Evolutionary conservation across 2,888 invertebrate genomes (phyloP), one percentile per base, ranked within the genome.

Genomic region (Drosophila kokeensis): DNA sequence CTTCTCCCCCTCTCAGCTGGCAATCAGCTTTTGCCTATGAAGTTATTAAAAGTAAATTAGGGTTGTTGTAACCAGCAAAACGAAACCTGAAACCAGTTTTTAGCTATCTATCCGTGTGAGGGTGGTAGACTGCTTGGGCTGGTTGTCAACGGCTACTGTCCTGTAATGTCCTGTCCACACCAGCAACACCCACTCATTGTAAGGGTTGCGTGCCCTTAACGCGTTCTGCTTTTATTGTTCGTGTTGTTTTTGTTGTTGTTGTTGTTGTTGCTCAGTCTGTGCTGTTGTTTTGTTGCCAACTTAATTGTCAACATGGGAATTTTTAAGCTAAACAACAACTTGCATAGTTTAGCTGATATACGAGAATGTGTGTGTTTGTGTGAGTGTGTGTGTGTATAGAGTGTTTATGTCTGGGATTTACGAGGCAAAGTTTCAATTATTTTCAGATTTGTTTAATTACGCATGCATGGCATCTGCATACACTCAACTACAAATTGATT

Each of bases 31-130:
- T 72, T 40, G 82, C 75, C 81, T 83, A 90, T 90, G 87, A 90
- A 91, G 92, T 91, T 92, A 91, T 91, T 91, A 91, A 92, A 92
- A 91, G 84, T 87, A 91, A 90, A 91, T 91, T 92, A 91, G 92
- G 91, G 91, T 91, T 91, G 85, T 69, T 87, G 75, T 80, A 66
- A 84, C 73, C 85, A 73, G 90, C 76, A 61, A 67, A 89, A 79
- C 75, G 86, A 75, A 79, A 88, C 77, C 71, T 61, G 72, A 76
- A 49, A 76, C 66, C 78, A 69, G 89, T 81, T 83, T 73, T 68
- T 50, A 69, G 45, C 65, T 64, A 55, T 49, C 48, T 36, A 11
- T 50, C 60, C 54, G 48, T 50, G 34, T 57, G 78, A 30, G 50
- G 49, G 13, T 24, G 55, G 27, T 13, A 27, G 27, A 13, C n/a